Evolutionary conservation across 2,888 invertebrate species (phyloP).

Genomic region (Colostygia pectinataria): DNA sequence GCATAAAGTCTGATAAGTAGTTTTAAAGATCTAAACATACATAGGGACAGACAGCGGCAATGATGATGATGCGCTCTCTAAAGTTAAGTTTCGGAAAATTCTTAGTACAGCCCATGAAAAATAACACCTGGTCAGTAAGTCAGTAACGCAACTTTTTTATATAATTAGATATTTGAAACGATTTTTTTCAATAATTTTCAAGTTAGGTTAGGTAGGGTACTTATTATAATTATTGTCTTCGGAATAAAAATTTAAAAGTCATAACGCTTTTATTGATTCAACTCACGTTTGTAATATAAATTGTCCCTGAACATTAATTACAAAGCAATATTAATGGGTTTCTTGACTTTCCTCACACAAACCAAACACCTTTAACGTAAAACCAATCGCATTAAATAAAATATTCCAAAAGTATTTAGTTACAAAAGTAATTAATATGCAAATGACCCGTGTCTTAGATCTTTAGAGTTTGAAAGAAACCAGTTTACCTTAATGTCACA

Average conservation of each 20-base stretch:
- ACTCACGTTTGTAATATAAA: not conserved
- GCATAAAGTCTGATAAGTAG: no score
- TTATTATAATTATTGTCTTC: no score
- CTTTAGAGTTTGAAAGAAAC: conserved; percentile 25
- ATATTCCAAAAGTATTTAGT: conserved; percentile 32
- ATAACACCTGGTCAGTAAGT: no score
- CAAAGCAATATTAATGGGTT: conserved; percentile 6
- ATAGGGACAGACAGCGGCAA: no score
- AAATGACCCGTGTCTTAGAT: conserved; percentile 30
- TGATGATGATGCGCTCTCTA: no score
- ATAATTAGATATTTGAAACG: no score
- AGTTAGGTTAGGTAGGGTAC: not conserved
- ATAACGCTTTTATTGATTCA: not conserved
- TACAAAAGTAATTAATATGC: conserved; percentile 41
- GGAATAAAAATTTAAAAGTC: no score
- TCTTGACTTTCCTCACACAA: conserved; percentile 32
- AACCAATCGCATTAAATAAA: conserved; percentile 32
- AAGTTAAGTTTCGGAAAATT: no score
- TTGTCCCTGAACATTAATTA: not conserved
- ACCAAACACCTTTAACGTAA: conserved; percentile 24
- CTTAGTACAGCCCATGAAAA: no score
- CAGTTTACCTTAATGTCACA: conserved; percentile 18
- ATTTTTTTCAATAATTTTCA: not conserved
- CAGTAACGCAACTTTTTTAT: no score
- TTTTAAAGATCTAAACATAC: no score